phyloP scores from a whole-genome alignment of 2,888 invertebrate genomes.

The Phengaris arion region DNA sequence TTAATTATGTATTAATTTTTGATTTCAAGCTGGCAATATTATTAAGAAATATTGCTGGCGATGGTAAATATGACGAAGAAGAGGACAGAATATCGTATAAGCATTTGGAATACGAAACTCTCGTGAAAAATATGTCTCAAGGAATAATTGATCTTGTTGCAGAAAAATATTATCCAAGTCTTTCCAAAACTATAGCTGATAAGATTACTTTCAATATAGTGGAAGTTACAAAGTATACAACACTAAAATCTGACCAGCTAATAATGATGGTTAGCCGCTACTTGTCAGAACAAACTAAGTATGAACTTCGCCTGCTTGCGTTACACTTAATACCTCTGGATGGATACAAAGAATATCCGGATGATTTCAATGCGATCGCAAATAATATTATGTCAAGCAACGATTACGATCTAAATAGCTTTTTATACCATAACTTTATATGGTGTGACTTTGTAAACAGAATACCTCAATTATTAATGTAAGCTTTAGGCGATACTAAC shows the following conservation, averaged over 20 bases:
- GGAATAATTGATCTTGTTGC: neutral
- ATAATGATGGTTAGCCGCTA: neutral
- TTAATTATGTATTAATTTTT: conserved; percentile 8
- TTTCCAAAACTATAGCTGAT: neutral
- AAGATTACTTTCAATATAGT: neutral
- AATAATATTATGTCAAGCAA: neutral
- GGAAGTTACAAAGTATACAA: neutral
- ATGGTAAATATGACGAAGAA: conserved; percentile 8
- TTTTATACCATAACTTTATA: conserved; percentile 22
- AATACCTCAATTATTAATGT: neutral
- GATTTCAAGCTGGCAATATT: conserved; percentile 2
- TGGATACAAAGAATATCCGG: neutral
- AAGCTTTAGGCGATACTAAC: neutral
- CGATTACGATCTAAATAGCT: conserved; percentile 4
- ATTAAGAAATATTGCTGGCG: conserved; percentile 22
- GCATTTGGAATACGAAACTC: neutral
- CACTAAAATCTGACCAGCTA: neutral
- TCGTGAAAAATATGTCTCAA: neutral
- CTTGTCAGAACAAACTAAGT: neutral
- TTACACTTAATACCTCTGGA: conserved; percentile 2
- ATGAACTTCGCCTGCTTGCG: neutral
- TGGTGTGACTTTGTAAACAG: conserved; percentile 7
- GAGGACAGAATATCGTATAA: conserved; percentile 9
- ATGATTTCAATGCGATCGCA: neutral
- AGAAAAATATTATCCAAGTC: neutral